Evolutionary conservation across 1,140 invertebrate genomes (phyloP), one percentile per base, ranked within the genome.

Genomic region (Drosophila equinoxialis): DNA sequence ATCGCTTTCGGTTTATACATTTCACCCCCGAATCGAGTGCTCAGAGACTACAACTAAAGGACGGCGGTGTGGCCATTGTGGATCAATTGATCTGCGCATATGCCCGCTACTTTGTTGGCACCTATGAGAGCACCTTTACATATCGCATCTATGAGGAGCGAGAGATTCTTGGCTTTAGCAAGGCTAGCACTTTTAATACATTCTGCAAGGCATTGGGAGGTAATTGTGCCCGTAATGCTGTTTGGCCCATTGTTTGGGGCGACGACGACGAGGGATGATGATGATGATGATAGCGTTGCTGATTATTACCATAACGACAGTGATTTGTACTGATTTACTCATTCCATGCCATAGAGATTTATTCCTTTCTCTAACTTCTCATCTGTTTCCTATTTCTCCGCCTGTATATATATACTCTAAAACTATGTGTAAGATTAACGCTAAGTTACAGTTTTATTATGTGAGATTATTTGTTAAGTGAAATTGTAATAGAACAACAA

Each of bases 101-200:
- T 93, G 95, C 97, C 5, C 94, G 94, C 94, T 95, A 89, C 95
- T 96, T 93, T 98, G 95, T 99, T 74, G 98, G 98, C 33, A 98
- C 97, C 1, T 94, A 96, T 90, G 97, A 98, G 90, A 99, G 98
- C 72, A 99, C 98, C 26, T 99, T 99, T 93, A 96, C 98, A 11
- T 98, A 97, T 91, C 94, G 98, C 61, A 99, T 99, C 74, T 98
- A 99, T 93, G 98, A 99, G 92, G 98, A 99, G 91, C 94, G 98
- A 54, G 98, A 99, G 93, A 98, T 99, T 71, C 91, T 99, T 17
- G 97, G 97, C 6, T 98, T 98, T 92, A 93, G 94, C 39, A 93
- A 94, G 68, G 90, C 95, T 41, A 95, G 95, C 13, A 99, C 98
- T 20, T 99, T 98, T 92, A 99, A 99, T 92, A 93, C 95, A 67